A percentile compares a stretch with the other conserved stretches of the same genome.
Conservation (phyloP, 2,113 vertebrate species). For the Sebastes fasciatus region DNA sequence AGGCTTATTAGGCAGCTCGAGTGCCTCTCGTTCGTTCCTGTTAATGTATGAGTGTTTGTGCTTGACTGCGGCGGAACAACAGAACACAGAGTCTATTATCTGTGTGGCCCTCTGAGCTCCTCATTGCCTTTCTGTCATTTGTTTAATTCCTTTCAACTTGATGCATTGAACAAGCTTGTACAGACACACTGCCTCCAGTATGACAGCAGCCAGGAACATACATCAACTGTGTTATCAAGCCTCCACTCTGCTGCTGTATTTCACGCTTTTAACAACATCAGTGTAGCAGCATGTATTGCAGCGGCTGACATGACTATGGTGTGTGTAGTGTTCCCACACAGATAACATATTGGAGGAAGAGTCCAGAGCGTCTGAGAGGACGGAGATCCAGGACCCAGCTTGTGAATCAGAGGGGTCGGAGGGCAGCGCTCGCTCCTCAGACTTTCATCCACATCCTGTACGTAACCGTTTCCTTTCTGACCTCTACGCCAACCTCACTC, state of each 20-base stretch:
- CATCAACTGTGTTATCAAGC: slow-evolving; percentile 10
- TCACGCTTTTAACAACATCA: neutral
- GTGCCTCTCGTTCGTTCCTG: slow-evolving; percentile 43
- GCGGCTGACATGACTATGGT: neutral
- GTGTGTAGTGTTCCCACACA: slow-evolving; percentile 37
- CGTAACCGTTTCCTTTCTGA: neutral
- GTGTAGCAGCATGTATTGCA: neutral
- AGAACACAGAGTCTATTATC: slow-evolving; percentile 23
- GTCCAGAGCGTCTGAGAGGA: neutral
- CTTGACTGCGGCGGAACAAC: slow-evolving; percentile 26
- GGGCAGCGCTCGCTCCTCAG: neutral
- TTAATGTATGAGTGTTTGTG: slow-evolving; percentile 46
- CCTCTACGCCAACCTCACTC: neutral
- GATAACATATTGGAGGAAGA: slow-evolving; percentile 1
- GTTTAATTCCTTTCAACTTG: slow-evolving; percentile 14
- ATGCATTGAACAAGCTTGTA: slow-evolving; percentile 27
- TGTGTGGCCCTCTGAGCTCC: slow-evolving; percentile 17
- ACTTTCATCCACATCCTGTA: slow-evolving; percentile 31
- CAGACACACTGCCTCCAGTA: neutral
- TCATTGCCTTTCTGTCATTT: slow-evolving; percentile 10
- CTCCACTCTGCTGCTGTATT: neutral
- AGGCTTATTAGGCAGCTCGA: slow-evolving; percentile 40
- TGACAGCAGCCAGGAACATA: neutral
- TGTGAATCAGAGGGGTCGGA: slow-evolving; percentile 7
- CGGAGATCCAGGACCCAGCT: slow-evolving; percentile 15